Base-by-base conservation (phyloP, 2,113 vertebrate genomes). In the Burhinus oedicnemus region DNA sequence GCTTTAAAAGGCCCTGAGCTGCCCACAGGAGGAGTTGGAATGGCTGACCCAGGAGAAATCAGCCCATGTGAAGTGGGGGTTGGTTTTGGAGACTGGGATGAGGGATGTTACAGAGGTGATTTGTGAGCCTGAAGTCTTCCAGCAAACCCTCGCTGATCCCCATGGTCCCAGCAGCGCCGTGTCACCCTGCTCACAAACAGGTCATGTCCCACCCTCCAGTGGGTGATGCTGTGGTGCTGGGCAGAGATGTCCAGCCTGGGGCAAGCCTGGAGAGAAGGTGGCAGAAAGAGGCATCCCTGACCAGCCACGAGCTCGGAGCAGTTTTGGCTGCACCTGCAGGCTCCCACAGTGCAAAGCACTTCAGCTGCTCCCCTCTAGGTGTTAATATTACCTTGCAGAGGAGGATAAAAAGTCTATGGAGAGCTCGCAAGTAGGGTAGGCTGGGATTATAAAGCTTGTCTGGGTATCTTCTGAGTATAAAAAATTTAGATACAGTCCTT, bases 131-230 rank as follows among this genome's bases (percentile, higher is more conserved):
- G 45, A 86, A 65, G 26, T 62, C 62, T 92, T 80, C 81, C 64
- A 87, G 92, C 75, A 97, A 93, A 62, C 84, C 79, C 52, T 95
- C 77, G 45, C 69, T 90, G 87, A 92, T 91, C 92, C 81, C 86
- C 78, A 78, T 76, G 38, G 65, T 89, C 42, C 18, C 74, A 70
- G 74, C 52, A 81, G 84, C 58, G 42, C 74, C 19, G 32, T 27
- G 27, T 81, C 74, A 64, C 64, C 54, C 69, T 47, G 30, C 83
- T 91, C 70, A 23, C 70, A 86, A 86, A 44, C 21, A 66, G 54
- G 58, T 61, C 15, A 36, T 61, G 72, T 77, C 89, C 64, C 21
- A 5, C 72, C 64, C 47, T 36, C 29, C 5, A 1, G 49, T 6
- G 27, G 21, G 51, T 25, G 44, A 13, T 34, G 25, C 45, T 23